Conservation (phyloP, 2,113 vertebrate genomes). For the Rhinoderma darwinii region DNA sequence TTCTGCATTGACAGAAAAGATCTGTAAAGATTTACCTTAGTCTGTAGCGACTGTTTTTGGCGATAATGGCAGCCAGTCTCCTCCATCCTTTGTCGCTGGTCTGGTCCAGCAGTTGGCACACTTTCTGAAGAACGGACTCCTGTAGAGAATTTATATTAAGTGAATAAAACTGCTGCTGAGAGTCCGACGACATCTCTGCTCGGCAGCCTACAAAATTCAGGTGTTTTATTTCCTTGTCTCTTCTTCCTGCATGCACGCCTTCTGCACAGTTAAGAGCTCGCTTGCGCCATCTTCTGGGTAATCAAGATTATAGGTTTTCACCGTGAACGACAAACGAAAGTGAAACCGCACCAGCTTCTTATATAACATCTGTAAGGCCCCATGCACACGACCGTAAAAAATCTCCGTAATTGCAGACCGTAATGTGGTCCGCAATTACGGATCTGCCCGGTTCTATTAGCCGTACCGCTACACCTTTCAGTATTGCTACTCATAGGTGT, state of each 20-base stretch:
- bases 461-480: too few relatives aligned
- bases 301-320: not conserved
- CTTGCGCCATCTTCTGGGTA: conserved; percentile 40
- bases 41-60: conserved; percentile 66
- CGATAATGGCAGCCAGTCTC: conserved; percentile 74
- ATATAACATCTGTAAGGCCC: too few relatives aligned
- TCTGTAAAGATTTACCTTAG: conserved; percentile 37
- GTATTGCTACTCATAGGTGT: too few relatives aligned
- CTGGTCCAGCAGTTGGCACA: conserved; percentile 76
- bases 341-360: not conserved
- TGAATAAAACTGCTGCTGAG: conserved; percentile 16
- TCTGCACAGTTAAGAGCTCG: not conserved
- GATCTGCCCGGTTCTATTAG: too few relatives aligned
- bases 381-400: too few relatives aligned
- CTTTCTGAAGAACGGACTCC: conserved; percentile 70
- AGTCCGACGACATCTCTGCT: conserved; percentile 53
- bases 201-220: not conserved
- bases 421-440: too few relatives aligned
- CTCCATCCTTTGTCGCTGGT: conserved; percentile 75
- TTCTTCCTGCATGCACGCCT: conserved; percentile 42
- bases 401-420: too few relatives aligned
- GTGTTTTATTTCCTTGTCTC: conserved; percentile 25
- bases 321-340: not conserved
- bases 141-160: conserved; percentile 67
- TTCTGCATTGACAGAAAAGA: not conserved